Percentiles rank a stretch among this genome's conserved stretches.
These are phyloP conservation scores for Idaea aversata DNA, from an alignment of 2,888 invertebrate genomes.

Conservation along the genomic window DNA sequence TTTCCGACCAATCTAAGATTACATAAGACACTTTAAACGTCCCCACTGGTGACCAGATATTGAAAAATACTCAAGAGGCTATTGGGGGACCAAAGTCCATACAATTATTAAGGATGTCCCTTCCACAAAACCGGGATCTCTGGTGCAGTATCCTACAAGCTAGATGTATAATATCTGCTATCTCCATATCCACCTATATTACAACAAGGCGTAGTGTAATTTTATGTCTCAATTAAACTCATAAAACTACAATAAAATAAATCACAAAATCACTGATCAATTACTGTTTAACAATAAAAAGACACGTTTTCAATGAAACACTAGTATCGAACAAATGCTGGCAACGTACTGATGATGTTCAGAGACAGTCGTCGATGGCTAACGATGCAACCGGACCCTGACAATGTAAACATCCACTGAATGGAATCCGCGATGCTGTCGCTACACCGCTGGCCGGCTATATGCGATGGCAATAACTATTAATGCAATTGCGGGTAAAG, in stretches of 20 bases:
- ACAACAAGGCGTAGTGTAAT: not conserved
- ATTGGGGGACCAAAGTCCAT: not conserved
- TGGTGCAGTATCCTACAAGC: not conserved
- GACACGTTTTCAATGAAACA: slow-evolving; percentile 11
- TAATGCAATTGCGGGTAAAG: slow-evolving; percentile 20
- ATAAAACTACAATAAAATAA: not conserved
- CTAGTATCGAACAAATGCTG: slow-evolving; percentile 58
- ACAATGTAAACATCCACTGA: slow-evolving; percentile 73
- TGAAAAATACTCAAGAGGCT: too few relatives aligned
- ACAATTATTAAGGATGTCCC: not conserved
- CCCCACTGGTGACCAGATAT: too few relatives aligned
- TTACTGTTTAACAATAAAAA: not conserved
- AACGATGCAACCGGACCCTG: slow-evolving; percentile 71
- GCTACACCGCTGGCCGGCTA: slow-evolving; percentile 8
- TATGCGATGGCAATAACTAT: slow-evolving; percentile 22
- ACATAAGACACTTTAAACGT: too few relatives aligned
- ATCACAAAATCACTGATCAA: not conserved
- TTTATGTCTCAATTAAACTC: not conserved
- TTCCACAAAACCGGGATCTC: not conserved
- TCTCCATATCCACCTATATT: not conserved
- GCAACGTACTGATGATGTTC: slow-evolving; percentile 57
- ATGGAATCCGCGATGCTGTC: slow-evolving; percentile 57
- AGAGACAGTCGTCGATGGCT: slow-evolving; percentile 47
- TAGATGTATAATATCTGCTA: not conserved
- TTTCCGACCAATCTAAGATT: too few relatives aligned